phyloP scores from a whole-genome alignment of 2,113 vertebrate genomes.

The Ancistrus triradiatus region DNA sequence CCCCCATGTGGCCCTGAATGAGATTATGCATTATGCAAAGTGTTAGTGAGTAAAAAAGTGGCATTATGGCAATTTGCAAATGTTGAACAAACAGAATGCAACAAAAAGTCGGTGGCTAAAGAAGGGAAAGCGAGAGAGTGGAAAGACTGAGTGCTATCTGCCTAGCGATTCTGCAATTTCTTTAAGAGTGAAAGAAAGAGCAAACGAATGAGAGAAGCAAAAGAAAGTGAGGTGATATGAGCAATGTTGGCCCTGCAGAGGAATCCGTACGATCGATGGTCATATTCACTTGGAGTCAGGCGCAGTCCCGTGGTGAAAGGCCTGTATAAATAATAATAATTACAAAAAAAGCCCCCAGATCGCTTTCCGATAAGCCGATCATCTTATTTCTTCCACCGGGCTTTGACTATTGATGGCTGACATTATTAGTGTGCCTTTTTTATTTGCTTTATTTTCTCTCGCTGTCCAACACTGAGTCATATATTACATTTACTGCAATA shows the following conservation, averaged over 20 bases:
- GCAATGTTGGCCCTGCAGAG: constrained; percentile 69
- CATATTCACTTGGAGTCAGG: constrained; percentile 59
- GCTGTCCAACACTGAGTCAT: constrained; percentile 29
- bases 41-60: too few species aligned
- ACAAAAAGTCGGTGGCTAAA: too few species aligned
- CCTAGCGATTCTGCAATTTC: too few species aligned
- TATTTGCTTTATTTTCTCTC: constrained; percentile 48
- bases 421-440: constrained; percentile 68
- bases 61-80: too few species aligned
- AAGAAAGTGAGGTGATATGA: constrained; percentile 51
- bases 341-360: constrained; percentile 68
- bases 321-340: constrained; percentile 76
- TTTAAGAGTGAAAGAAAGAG: background rate
- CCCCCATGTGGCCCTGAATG: too few species aligned
- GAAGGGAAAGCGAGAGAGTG: too few species aligned
- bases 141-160: too few species aligned
- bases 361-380: constrained; percentile 71
- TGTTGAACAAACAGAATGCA: too few species aligned
- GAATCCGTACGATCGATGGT: constrained; percentile 71
- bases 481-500: constrained; percentile 42
- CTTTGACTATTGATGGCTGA: constrained; percentile 70
- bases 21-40: too few species aligned
- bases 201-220: constrained; percentile 32
- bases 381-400: constrained; percentile 67
- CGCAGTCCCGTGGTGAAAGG: constrained; percentile 55